Base-by-base conservation (phyloP, 1,140 invertebrate species). In the Cydia splendana region DNA sequence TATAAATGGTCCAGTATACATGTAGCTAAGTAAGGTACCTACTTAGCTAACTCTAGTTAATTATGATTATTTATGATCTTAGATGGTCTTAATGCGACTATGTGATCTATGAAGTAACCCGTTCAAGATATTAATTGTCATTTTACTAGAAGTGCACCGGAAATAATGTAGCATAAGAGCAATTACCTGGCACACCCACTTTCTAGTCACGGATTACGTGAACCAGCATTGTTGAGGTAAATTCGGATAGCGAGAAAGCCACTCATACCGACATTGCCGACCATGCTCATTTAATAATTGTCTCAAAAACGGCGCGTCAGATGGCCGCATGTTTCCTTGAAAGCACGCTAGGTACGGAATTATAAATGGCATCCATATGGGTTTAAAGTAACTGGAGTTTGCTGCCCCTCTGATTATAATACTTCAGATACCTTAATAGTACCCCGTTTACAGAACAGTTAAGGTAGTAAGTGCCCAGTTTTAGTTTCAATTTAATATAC, bases 231-330 rank as follows among this genome's bases (percentile, higher is more conserved):
- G 83, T 80, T 62, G 80, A 67, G 75, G 78, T 82, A 65, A 74
- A 77, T 84, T 85, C 78, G 79, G 76, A 82, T 83, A 81, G 74
- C 77, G 84, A 85, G 84, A 88, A 89, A 89, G 84, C 76, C 73
- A 78, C 78, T 84, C 80, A 81, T 82, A 80, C 78, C 76, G 79
- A 53, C 38, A 9, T 9, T 42, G 1, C 38, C 34, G 34, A 34
- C 34, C 75, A 65, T 76, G 57, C 34, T 53, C 48, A 75, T n/a
- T n/a, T n/a, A n/a, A n/a, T 53, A 75, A 75, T 71, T 71, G 67
- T 71, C 67, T 71, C 30, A 12, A 38, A 62, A 18, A 20, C 15
- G 4, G 53, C 57, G 57, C 57, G 57, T 62, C 20, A 62, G 57
- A 62, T 20, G 57, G 20, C 7, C 20, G 57, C 57, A 62, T 62